These are phyloP conservation scores for Oryzaephilus surinamensis DNA, from an alignment of 1,140 invertebrate genomes.

Conservation along the genomic window DNA sequence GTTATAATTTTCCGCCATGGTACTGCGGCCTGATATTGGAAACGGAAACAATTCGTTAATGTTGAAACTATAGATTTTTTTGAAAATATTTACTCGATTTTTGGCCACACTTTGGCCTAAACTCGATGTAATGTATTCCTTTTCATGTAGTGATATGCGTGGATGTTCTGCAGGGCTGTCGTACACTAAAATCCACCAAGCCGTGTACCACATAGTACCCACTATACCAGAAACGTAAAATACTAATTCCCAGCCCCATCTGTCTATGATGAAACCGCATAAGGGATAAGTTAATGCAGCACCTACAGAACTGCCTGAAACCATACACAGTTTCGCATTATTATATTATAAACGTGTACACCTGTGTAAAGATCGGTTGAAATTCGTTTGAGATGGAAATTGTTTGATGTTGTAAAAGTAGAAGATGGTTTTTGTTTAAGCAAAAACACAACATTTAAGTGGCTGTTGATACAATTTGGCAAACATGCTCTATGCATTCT, in stretches of 20 bases:
- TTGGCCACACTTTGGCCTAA: constrained; percentile 40
- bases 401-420: too few species aligned
- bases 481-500: too few species aligned
- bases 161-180: constrained; percentile 65
- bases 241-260: constrained; percentile 60
- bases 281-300: constrained; percentile 58
- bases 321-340: background rate
- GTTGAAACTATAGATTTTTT: too few species aligned
- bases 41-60: too few species aligned
- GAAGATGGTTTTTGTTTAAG: too few species aligned
- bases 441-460: too few species aligned
- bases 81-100: constrained; percentile 34
- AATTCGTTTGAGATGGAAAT: too few species aligned
- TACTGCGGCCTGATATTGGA: constrained; percentile 36
- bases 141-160: constrained; percentile 58
- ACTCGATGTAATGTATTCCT: constrained; percentile 43
- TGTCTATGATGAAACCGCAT: constrained; percentile 53
- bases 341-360: too few species aligned
- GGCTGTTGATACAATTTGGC: too few species aligned
- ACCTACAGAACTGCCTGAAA: constrained; percentile 53
- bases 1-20: constrained; percentile 66
- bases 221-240: constrained; percentile 60
- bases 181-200: constrained; percentile 52
- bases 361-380: too few species aligned
- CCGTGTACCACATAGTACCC: constrained; percentile 55